Conservation (phyloP, 2,888 invertebrate genomes). For the Nomada hirtipes region DNA sequence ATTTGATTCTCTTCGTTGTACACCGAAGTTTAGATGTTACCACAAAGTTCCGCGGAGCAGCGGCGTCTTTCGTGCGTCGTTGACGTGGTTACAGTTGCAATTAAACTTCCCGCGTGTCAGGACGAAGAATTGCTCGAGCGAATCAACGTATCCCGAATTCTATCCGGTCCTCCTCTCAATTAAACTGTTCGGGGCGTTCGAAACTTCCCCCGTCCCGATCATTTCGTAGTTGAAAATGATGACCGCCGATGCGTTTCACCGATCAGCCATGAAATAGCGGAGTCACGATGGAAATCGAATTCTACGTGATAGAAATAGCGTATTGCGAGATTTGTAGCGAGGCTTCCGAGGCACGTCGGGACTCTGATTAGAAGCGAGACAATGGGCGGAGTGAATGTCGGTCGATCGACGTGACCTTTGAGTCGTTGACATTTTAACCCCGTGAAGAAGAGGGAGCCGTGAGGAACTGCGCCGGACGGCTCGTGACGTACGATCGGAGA, state of each 20-base stretch:
- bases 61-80: constrained; percentile 19
- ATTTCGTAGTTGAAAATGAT: not conserved
- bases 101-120: constrained; percentile 22
- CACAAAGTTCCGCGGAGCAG: not conserved
- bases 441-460: constrained; percentile 33
- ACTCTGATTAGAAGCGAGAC: constrained; percentile 59
- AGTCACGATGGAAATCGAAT: not conserved
- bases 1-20: constrained; percentile 13
- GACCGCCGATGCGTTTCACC: too few species aligned
- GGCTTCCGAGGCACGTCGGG: constrained; percentile 24
- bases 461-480: constrained; percentile 27
- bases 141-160: not conserved
- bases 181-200: not conserved
- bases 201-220: too few species aligned
- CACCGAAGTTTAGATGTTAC: constrained; percentile 5
- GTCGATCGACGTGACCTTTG: constrained; percentile 67
- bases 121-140: constrained; percentile 9
- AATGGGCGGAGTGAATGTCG: constrained; percentile 61
- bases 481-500: constrained; percentile 50
- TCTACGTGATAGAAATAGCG: constrained; percentile 21
- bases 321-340: not conserved
- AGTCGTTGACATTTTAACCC: constrained; percentile 68
- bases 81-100: constrained; percentile 17
- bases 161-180: not conserved
- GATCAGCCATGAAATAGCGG: too few species aligned